Evolutionary conservation across 2,888 invertebrate species (phyloP).

Genomic region (Leucozona laternaria): DNA sequence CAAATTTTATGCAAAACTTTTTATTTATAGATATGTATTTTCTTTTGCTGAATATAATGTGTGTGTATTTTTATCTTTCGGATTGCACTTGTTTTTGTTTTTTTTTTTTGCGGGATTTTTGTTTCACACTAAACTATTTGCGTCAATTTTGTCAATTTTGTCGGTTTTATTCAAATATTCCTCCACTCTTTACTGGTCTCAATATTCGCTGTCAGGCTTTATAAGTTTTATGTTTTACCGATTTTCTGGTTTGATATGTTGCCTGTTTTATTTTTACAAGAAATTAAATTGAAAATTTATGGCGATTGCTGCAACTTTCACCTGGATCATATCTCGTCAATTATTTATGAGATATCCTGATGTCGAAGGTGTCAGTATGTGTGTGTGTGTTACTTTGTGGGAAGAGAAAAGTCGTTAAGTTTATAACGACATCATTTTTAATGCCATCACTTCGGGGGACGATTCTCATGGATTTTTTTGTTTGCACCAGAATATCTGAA

Average conservation of each 20-base stretch:
- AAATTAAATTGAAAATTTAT: conserved; percentile 69
- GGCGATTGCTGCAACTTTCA: conserved; percentile 60
- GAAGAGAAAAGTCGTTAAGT: conserved; percentile 28
- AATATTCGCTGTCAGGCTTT: neutral
- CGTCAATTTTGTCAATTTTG: conserved; percentile 38
- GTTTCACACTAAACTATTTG: conserved; percentile 16
- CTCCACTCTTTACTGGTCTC: neutral
- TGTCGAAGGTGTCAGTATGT: conserved; percentile 25
- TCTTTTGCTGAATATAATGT: conserved; percentile 18
- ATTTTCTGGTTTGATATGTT: conserved; percentile 19
- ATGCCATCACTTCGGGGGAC: conserved; percentile 60
- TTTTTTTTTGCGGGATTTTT: neutral
- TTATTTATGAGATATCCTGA: conserved; percentile 66
- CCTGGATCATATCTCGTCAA: conserved; percentile 64
- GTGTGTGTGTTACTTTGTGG: neutral
- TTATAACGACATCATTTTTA: conserved; percentile 68
- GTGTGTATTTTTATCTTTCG: conserved; percentile 4
- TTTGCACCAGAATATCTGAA: conserved; percentile 53
- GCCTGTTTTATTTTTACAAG: conserved; percentile 37
- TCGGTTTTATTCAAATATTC: conserved; percentile 33
- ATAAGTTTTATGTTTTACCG: neutral
- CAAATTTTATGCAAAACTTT: conserved; percentile 79
- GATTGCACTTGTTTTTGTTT: neutral
- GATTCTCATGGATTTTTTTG: conserved; percentile 55
- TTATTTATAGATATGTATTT: conserved; percentile 63